Evolutionary conservation across 2,113 vertebrate species (phyloP), one percentile per base, ranked within the genome.

Genomic region (Zosterops borbonicus): DNA sequence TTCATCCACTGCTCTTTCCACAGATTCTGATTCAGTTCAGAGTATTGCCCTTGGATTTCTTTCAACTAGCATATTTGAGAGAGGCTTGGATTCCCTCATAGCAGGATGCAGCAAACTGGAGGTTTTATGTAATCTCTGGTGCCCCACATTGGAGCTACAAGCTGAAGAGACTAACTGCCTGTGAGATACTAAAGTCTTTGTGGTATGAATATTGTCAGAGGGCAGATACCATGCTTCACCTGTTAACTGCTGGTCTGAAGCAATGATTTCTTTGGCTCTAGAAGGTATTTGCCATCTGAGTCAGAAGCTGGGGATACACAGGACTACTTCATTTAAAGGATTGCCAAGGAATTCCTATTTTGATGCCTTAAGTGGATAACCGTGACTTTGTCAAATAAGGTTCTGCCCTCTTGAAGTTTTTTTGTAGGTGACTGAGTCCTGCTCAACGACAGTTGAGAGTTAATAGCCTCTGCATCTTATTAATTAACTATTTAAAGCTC

Each of bases 401-500:
- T 22, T 79, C 35, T 84, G 49, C 22, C 50, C 18, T 91, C 35
- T 59, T 84, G 33, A 73, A 82, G 11, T 8, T 81, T 65, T 83
- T 78, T 7, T 47, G 33, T 83, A 53, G 67, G 31, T 85, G 85
- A 46, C 67, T 82, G 53, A 92, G 46, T 14, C 37, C 41, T 64
- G 44, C 31, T 88, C 1, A 92, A 78, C 15, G 28, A 35, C 55
- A 55, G 27, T 0, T 90, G 87, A 80, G 68, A 90, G 13, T 67
- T 91, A 53, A 75, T 86, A 76, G 28, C 33, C 42, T 86, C 64
- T 86, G 28, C 39, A 86, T 78, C 27, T 90, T 84, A 93, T 90
- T 93, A 95, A 88, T 92, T 80, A 94, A 62, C 63, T 95, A 88
- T 92, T 96, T 93, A 74, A 93, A 93, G 24, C 50, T 70, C 79